Percentiles rank a stretch among this genome's conserved stretches.
phyloP scores from a whole-genome alignment of 2,888 invertebrate genomes.

The Habroteleia sp. region DNA sequence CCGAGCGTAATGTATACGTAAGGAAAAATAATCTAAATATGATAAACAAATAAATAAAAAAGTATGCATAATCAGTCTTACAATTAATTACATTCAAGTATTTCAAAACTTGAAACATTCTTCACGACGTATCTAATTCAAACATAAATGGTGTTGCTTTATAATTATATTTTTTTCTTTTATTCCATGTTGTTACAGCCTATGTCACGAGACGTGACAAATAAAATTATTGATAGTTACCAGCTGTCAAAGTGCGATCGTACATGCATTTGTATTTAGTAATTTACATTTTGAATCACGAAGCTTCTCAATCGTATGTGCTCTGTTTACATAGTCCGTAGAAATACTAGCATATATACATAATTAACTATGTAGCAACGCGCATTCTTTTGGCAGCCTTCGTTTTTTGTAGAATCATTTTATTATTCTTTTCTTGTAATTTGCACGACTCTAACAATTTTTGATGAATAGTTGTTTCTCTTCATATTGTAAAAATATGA shows the following conservation, averaged over 20 bases:
- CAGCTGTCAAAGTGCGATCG: conserved; percentile 3
- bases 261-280: conserved; percentile 14
- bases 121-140: too few relatives aligned
- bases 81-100: too few relatives aligned
- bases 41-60: too few relatives aligned
- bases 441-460: too few relatives aligned
- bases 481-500: too few relatives aligned
- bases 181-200: conserved; percentile 10
- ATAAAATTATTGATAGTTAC: conserved; percentile 19
- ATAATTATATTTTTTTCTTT: conserved; percentile 7
- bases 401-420: conserved; percentile 21
- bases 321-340: conserved; percentile 50
- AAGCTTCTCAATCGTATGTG: conserved; percentile 25
- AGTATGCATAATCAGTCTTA: too few relatives aligned
- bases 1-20: too few relatives aligned
- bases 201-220: conserved; percentile 17
- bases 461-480: too few relatives aligned
- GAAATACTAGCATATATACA: conserved; percentile 13
- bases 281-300: conserved; percentile 46
- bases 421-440: too few relatives aligned
- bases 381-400: conserved; percentile 38
- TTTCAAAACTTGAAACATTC: too few relatives aligned
- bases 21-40: too few relatives aligned
- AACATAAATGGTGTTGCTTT: not conserved
- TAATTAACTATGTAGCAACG: conserved; percentile 45